Evolutionary conservation across 1,140 invertebrate species (phyloP), one percentile per base, ranked within the genome.

Genomic region (Drosophila repletoides): DNA sequence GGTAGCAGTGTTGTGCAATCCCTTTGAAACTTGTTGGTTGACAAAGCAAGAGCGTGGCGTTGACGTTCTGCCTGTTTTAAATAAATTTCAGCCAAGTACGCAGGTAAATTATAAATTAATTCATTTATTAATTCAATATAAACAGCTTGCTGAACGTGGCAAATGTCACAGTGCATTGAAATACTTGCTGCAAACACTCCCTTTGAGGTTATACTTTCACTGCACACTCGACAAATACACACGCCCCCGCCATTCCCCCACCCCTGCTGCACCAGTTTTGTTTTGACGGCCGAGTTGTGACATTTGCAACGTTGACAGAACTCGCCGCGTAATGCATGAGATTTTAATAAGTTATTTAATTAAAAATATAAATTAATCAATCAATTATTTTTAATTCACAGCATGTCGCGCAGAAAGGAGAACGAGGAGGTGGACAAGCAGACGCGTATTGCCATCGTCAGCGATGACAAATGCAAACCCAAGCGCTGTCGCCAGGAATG

Each of bases 401-500:
- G 87, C 59, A 96, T 96, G 95, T 95, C 95, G 65, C 94, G 94
- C 61, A 93, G 93, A 91, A 94, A 93, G 90, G 93, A 93, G 34
- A 92, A 93, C 76, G 96, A 97, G 89, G 96, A 97, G 90, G 95
- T 95, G 3, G 97, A 97, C 91, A 96, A 97, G 89, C 93, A 98
- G 76, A 98, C 97, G 45, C 93, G 98, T 92, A 99, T 99, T 91
- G 98, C 99, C 59, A 99, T 99, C 88, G 98, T 99, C 38, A 99
- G 97, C 91, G 94, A 95, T 53, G 98, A 99, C 92, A 98, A 98
- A 89, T 99, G 99, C 92, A 99, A 99, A 91, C 99, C 99, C 0
- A 99, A 99, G 91, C 93, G 98, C 93, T 99, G 99, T 92, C 94
- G 97, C 49, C 98, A 99, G 91, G 98, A 99, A 90, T 99, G 99